These are phyloP conservation scores for Onychomys arenicola DNA, from an alignment of 2,797 vertebrate species.

Conservation along the genomic window DNA sequence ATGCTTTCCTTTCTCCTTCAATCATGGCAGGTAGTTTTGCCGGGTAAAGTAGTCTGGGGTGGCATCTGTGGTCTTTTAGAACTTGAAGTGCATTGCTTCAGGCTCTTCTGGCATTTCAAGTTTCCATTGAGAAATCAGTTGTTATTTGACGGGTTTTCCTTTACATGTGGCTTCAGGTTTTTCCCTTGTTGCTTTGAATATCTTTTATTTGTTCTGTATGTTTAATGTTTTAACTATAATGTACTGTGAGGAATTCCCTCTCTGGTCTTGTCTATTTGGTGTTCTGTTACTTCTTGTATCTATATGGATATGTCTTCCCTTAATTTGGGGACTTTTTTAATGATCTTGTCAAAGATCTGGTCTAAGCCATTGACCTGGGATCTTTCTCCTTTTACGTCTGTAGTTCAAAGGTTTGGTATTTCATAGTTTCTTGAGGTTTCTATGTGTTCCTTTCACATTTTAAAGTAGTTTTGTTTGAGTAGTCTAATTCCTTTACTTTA, in stretches of 20 bases:
- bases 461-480: background rate
- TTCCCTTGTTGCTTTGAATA: background rate
- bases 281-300: background rate
- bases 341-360: background rate
- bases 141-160: background rate
- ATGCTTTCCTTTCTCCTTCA: background rate
- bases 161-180: background rate
- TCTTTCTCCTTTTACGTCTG: background rate
- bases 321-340: background rate
- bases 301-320: background rate
- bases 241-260: background rate
- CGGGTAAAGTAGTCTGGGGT: background rate
- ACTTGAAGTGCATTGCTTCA: background rate
- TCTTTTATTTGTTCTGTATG: background rate
- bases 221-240: background rate
- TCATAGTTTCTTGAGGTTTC: background rate
- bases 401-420: background rate
- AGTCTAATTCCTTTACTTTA: background rate
- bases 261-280: background rate
- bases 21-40: background rate
- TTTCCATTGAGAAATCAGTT: background rate
- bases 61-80: background rate
- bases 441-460: background rate
- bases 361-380: background rate
- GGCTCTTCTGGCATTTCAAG: background rate